A percentile compares a stretch with the other conserved stretches of the same genome.
Conservation (phyloP, 2,888 invertebrate species). For the Spodoptera picta region DNA sequence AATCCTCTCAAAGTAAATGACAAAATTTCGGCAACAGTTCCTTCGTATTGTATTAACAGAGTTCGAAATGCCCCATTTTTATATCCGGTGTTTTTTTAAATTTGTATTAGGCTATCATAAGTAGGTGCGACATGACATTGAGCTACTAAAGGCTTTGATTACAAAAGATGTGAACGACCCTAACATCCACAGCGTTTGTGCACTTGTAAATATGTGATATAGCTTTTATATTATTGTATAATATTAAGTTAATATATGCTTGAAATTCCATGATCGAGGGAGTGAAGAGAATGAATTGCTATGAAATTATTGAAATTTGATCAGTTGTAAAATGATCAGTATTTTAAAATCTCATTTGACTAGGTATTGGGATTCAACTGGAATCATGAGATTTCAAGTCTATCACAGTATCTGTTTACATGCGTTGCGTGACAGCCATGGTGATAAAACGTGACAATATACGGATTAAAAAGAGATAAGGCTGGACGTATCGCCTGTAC, state of each 20-base stretch:
- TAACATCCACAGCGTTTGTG: conserved; percentile 60
- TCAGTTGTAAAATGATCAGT: not conserved
- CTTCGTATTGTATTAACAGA: too few species aligned
- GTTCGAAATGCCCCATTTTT: not conserved
- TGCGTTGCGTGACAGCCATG: not conserved
- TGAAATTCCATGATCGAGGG: conserved; percentile 11
- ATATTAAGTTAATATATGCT: conserved; percentile 7
- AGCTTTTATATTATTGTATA: conserved; percentile 53
- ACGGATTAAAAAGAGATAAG: too few species aligned
- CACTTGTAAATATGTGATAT: conserved; percentile 65
- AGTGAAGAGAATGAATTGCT: too few species aligned
- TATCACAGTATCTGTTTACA: conserved; percentile 1
- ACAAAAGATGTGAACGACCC: conserved; percentile 52
- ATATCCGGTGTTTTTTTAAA: not conserved
- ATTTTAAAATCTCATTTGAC: not conserved
- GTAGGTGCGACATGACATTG: conserved; percentile 9
- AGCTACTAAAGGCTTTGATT: conserved; percentile 43
- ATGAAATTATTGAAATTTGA: too few species aligned
- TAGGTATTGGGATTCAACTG: too few species aligned
- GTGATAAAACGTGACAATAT: too few species aligned
- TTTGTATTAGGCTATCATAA: conserved; percentile 3
- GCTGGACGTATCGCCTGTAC: conserved; percentile 25
- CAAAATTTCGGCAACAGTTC: not conserved
- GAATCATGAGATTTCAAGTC: conserved; percentile 8
- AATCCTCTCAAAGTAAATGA: not conserved